Evolutionary conservation across 1,140 invertebrate species (phyloP).

Genomic region (Zaprionus lachaisei): DNA sequence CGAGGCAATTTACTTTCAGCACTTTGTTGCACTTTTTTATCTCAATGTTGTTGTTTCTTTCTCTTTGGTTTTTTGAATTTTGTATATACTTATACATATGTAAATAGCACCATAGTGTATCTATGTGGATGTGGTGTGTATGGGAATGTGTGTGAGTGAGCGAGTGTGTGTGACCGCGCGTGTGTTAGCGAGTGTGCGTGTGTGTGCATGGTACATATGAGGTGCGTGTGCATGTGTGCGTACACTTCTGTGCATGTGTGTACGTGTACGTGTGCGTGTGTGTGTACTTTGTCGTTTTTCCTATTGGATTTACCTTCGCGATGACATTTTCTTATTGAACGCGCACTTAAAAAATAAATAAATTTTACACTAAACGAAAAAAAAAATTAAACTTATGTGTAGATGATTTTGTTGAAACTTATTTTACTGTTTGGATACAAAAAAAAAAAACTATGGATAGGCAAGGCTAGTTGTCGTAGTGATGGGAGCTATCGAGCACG

Average conservation of each 20-base stretch:
- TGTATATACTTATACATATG: constrained; percentile 79
- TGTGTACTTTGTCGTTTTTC: constrained; percentile 70
- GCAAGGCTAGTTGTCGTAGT: constrained; percentile 51
- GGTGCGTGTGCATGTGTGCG: constrained; percentile 10
- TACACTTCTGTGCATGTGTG: constrained; percentile 2
- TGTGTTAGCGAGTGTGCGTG: constrained; percentile 15
- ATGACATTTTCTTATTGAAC: constrained; percentile 81
- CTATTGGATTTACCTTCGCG: constrained; percentile 80
- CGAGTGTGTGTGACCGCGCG: constrained; percentile 5
- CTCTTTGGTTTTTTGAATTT: constrained; percentile 46
- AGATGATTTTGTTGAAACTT: constrained; percentile 74
- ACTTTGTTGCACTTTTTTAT: constrained; percentile 77
- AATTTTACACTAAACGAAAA: constrained; percentile 75
- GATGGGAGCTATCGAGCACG: constrained; percentile 38
- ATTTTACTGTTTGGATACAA: constrained; percentile 77
- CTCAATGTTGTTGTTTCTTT: constrained; percentile 59
- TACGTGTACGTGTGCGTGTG: constrained; percentile 15
- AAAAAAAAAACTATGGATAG: constrained; percentile 72
- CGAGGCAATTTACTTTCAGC: constrained; percentile 47
- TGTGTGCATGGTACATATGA: constrained; percentile 35
- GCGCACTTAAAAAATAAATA: constrained; percentile 81
- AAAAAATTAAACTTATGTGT: constrained; percentile 77
- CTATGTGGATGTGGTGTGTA: constrained; percentile 35
- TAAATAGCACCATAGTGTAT: constrained; percentile 72
- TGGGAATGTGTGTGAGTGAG: constrained; percentile 19